These are phyloP conservation scores for Cinara cedri DNA, from an alignment of 2,888 invertebrate species.

Conservation along the genomic window DNA sequence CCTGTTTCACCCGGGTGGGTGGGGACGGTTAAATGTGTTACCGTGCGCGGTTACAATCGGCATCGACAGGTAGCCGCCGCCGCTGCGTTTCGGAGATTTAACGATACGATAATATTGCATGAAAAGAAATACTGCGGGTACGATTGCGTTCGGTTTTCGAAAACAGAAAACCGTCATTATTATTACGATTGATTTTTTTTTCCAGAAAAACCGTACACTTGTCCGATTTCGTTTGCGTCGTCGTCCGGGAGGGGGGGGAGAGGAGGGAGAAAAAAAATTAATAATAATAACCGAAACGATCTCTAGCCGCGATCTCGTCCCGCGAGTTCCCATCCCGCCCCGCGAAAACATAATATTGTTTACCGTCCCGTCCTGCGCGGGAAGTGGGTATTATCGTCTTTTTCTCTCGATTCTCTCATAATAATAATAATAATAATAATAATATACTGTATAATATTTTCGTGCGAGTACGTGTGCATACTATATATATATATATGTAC, in stretches of 20 bases:
- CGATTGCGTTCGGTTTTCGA: too few relatives aligned
- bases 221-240: constrained; percentile 12
- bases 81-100: background rate
- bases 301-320: background rate
- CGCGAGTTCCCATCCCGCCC: background rate
- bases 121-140: background rate
- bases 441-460: background rate
- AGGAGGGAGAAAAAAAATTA: background rate
- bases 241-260: too few relatives aligned
- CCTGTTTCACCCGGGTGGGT: too few relatives aligned
- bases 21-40: too few relatives aligned
- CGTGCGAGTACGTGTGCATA: background rate
- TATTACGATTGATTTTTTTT: background rate
- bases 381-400: constrained; percentile 50
- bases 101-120: background rate
- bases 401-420: constrained; percentile 17
- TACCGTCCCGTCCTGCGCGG: too few relatives aligned
- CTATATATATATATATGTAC: background rate
- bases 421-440: too few relatives aligned
- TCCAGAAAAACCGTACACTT: constrained; percentile 25
- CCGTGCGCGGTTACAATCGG: too few relatives aligned
- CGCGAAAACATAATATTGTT: constrained; percentile 39
- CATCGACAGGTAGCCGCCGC: background rate
- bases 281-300: constrained; percentile 1
- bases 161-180: background rate